These are phyloP conservation scores for Sesia apiformis DNA, from an alignment of 2,888 invertebrate species.

Conservation along the genomic window DNA sequence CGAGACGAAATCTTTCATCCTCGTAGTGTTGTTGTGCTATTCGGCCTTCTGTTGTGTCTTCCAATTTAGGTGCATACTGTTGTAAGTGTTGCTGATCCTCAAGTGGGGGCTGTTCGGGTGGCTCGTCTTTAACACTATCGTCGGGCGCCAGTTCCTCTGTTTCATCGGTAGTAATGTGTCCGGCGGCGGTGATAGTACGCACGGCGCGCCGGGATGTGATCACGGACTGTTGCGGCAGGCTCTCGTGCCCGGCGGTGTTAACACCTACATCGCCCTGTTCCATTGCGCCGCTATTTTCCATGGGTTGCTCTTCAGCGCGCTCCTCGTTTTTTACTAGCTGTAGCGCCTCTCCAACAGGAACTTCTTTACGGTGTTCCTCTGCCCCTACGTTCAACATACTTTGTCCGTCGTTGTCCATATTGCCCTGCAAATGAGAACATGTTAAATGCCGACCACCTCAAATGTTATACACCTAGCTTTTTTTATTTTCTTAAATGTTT, in stretches of 20 bases:
- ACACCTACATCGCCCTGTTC: conserved; percentile 46
- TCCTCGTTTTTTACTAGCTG: conserved; percentile 59
- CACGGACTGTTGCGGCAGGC: conserved; percentile 37
- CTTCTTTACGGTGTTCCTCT: conserved; percentile 29
- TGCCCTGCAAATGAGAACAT: conserved; percentile 4
- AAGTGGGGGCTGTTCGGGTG: conserved; percentile 35
- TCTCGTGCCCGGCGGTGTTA: conserved; percentile 37
- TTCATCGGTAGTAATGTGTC: conserved; percentile 63
- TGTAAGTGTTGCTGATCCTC: conserved; percentile 27
- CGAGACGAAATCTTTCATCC: conserved; percentile 47
- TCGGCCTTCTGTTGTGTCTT: conserved; percentile 24
- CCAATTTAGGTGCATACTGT: conserved; percentile 37
- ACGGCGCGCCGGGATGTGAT: conserved; percentile 73
- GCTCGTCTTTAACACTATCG: conserved; percentile 57
- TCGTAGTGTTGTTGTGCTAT: conserved; percentile 37
- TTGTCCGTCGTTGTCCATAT: conserved; percentile 6
- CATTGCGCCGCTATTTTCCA: conserved; percentile 15
- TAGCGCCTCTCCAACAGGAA: conserved; percentile 37
- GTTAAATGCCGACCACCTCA: neutral
- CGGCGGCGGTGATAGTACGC: conserved; percentile 76
- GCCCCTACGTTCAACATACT: neutral
- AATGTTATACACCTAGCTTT: neutral
- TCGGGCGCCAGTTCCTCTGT: conserved; percentile 27
- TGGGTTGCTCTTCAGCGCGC: conserved; percentile 17
- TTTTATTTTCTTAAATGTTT: neutral